phyloP scores from a whole-genome alignment of 2,797 vertebrate genomes.

The Protonibea diacanthus region DNA sequence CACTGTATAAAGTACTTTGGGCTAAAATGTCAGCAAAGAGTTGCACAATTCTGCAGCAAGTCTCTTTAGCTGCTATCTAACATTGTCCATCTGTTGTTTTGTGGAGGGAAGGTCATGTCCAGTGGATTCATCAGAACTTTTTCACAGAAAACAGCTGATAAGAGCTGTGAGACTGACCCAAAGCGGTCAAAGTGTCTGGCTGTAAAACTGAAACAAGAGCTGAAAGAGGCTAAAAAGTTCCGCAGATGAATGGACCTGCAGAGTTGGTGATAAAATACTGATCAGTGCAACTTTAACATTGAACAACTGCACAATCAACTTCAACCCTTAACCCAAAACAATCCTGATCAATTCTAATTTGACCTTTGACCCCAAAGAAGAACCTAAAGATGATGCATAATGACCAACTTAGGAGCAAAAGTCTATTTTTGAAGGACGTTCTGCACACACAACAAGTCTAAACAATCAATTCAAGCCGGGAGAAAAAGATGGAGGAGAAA shows the following conservation, averaged over 20 bases:
- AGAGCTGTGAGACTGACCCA: background rate
- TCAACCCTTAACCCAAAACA: background rate
- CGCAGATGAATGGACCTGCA: background rate
- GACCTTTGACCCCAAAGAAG: background rate
- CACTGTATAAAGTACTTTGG: background rate
- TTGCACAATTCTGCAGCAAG: background rate
- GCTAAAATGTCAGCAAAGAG: background rate
- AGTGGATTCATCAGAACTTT: background rate
- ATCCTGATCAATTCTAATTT: background rate
- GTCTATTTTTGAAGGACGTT: background rate
- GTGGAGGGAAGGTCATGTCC: background rate
- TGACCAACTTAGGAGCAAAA: background rate
- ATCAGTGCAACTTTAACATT: background rate
- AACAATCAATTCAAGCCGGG: conserved; percentile 24
- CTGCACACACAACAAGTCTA: background rate
- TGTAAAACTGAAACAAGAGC: conserved; percentile 1
- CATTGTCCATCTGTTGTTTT: background rate
- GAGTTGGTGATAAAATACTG: background rate
- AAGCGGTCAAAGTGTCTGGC: background rate
- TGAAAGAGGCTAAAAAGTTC: background rate
- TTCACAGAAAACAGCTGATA: background rate
- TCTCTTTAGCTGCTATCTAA: background rate
- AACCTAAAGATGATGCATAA: background rate
- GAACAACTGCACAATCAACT: background rate
- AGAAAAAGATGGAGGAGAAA: conserved; percentile 3